Percentiles rank a stretch among this genome's conserved stretches.
phyloP scores from a whole-genome alignment of 2,113 vertebrate species.

The Pycnonotus jocosus region DNA sequence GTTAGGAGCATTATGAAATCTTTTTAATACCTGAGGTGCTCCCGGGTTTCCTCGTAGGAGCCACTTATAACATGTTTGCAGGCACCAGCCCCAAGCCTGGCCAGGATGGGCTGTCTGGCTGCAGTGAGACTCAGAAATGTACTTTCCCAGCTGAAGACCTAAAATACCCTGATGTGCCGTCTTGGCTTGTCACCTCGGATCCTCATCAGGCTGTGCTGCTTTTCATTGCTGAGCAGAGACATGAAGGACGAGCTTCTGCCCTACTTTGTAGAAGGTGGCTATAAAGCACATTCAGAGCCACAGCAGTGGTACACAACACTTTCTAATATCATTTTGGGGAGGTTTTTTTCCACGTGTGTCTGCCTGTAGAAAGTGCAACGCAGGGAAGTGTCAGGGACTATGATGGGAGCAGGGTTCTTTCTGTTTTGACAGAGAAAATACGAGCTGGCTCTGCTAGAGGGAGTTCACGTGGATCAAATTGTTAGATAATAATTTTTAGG shows the following conservation, averaged over 20 bases:
- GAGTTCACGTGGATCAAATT: not conserved
- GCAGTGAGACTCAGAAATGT: not conserved
- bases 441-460: not conserved
- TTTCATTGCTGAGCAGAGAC: not conserved
- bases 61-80: not conserved
- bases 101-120: not conserved
- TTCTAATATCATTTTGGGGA: rapidly evolving
- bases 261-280: not conserved
- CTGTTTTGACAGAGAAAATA: not conserved
- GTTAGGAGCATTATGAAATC: not conserved
- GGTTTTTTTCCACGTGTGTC: not conserved
- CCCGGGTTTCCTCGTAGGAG: not conserved
- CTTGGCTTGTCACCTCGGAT: not conserved
- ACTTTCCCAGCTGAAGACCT: not conserved
- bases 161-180: not conserved
- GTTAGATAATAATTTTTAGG: not conserved
- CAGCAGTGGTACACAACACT: not conserved
- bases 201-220: not conserved
- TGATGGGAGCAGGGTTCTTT: not conserved
- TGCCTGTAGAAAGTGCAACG: not conserved
- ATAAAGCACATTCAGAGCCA: not conserved
- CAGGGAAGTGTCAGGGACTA: not conserved
- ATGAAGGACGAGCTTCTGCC: not conserved
- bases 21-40: not conserved
- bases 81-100: not conserved